Evolutionary conservation across 2,113 vertebrate genomes (phyloP).

Genomic region (Ranitomeya imitator): DNA sequence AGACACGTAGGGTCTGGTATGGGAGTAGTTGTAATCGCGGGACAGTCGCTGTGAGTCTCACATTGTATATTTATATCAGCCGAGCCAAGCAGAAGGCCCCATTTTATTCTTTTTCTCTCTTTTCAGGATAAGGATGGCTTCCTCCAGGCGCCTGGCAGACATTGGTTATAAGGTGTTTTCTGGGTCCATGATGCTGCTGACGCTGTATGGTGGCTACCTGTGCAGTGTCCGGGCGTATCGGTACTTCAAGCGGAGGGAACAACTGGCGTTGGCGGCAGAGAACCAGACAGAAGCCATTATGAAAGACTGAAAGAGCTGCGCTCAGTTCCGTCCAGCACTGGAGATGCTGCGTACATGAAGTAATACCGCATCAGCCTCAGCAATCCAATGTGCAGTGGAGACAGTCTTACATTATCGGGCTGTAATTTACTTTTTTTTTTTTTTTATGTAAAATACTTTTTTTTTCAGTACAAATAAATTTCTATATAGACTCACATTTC

Average conservation of each 20-base stretch:
- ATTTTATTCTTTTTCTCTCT: not conserved
- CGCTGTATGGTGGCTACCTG: constrained; percentile 85
- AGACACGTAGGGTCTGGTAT: too few species aligned
- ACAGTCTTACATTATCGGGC: too few species aligned
- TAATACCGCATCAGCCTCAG: not conserved
- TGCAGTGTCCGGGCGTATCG: constrained; percentile 76
- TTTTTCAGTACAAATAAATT: constrained; percentile 6
- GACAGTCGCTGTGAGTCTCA: too few species aligned
- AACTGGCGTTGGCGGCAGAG: constrained; percentile 72
- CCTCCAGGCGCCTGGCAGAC: constrained; percentile 86
- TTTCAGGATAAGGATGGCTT: constrained; percentile 75
- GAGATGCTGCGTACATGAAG: not conserved
- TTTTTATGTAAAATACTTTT: constrained; percentile 4
- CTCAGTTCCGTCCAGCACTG: not conserved
- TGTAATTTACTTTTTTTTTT: not conserved
- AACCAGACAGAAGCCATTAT: constrained; percentile 67
- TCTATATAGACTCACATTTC: not conserved
- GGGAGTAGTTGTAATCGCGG: too few species aligned
- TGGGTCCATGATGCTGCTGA: constrained; percentile 88
- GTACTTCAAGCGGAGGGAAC: constrained; percentile 67
- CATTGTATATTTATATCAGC: not conserved
- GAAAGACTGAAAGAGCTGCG: constrained; percentile 64
- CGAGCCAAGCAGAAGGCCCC: not conserved
- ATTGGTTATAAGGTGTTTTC: constrained; percentile 87
- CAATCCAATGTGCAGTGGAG: not conserved